These are phyloP conservation scores for Nanorana parkeri DNA, from an alignment of 2,113 vertebrate species.

Conservation along the genomic window DNA sequence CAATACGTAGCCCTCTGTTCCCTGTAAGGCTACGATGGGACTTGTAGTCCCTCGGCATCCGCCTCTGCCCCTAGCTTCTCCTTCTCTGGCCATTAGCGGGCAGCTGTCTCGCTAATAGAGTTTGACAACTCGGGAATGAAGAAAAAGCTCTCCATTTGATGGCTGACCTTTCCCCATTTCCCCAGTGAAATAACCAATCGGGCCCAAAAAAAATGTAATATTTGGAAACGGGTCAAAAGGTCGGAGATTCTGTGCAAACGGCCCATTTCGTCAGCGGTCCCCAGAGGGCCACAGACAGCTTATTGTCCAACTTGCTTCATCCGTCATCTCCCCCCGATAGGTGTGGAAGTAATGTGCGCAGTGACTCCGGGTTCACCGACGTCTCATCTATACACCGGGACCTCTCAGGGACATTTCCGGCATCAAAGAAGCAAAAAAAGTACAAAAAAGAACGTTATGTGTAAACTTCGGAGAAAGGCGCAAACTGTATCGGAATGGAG, in stretches of 20 bases:
- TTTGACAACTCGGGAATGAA: conserved; percentile 4
- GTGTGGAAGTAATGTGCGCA: no score
- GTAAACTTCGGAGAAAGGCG: no score
- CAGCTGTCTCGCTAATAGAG: neutral
- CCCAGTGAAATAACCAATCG: conserved; percentile 57
- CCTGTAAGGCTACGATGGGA: no score
- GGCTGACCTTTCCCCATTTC: conserved; percentile 59
- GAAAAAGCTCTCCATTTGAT: conserved; percentile 52
- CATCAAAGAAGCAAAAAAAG: no score
- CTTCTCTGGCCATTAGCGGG: neutral
- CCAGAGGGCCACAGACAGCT: conserved; percentile 35
- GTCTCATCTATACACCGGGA: no score
- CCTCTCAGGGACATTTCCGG: no score
- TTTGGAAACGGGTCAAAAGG: conserved; percentile 39
- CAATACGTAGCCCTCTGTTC: no score
- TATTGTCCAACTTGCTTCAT: conserved; percentile 4
- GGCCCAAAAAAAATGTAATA: conserved; percentile 59
- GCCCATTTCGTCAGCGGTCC: conserved; percentile 47
- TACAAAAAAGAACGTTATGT: no score
- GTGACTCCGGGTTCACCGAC: no score
- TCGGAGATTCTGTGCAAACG: conserved; percentile 29
- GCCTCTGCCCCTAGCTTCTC: no score
- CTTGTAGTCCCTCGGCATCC: no score
- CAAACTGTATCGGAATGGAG: no score
- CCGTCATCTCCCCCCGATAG: neutral